phyloP scores from a whole-genome alignment of 2,113 vertebrate genomes.

The Canis aureus region DNA sequence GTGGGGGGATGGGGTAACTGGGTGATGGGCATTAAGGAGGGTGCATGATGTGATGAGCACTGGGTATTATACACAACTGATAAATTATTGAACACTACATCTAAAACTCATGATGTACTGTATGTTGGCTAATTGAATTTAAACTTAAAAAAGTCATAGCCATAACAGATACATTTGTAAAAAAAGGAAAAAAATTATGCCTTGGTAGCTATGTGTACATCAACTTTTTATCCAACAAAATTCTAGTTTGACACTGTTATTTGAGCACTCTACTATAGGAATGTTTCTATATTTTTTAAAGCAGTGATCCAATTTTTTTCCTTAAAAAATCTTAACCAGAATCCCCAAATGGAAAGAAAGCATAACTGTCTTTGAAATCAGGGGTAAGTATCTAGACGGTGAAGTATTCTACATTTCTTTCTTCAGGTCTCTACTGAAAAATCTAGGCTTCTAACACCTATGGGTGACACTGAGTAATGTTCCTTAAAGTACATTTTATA shows the following conservation, averaged over 20 bases:
- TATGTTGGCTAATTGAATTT: too few species aligned
- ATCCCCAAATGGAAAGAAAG: conserved; percentile 2
- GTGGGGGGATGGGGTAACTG: too few species aligned
- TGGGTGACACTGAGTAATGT: not conserved
- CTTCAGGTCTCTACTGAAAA: not conserved
- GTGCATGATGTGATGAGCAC: too few species aligned
- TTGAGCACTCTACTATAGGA: not conserved
- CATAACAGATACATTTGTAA: not conserved
- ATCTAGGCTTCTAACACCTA: not conserved
- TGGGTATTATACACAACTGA: too few species aligned
- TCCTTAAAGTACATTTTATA: not conserved
- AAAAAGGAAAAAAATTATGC: conserved; percentile 14
- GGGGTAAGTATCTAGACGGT: not conserved
- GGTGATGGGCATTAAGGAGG: too few species aligned
- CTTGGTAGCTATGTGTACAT: not conserved
- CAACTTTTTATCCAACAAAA: conserved; percentile 34
- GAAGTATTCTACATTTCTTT: not conserved
- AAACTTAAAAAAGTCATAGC: too few species aligned
- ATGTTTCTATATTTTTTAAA: conserved; percentile 25
- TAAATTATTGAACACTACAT: too few species aligned
- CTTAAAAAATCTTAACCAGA: conserved; percentile 8
- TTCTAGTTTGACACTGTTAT: conserved; percentile 22
- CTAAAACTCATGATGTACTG: too few species aligned
- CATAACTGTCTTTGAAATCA: not conserved
- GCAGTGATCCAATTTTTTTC: not conserved